These are phyloP conservation scores for Argya squamiceps DNA, from an alignment of 2,797 vertebrate species.

Conservation along the genomic window DNA sequence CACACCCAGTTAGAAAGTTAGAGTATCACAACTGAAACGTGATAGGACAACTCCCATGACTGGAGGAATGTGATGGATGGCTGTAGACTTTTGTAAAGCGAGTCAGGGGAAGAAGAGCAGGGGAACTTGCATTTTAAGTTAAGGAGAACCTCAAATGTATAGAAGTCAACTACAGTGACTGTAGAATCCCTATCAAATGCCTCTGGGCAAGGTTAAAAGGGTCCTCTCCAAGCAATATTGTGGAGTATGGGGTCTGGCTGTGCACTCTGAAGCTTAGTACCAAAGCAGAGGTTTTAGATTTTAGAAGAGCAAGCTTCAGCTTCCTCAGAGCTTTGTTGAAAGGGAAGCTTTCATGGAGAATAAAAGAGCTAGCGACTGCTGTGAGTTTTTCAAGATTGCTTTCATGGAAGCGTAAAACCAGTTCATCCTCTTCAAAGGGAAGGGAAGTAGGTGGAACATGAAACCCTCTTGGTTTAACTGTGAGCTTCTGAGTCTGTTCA, in stretches of 20 bases:
- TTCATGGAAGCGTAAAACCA: neutral
- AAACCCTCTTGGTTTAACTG: neutral
- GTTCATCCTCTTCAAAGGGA: neutral
- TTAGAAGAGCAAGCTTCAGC: neutral
- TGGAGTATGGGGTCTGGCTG: neutral
- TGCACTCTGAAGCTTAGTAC: neutral
- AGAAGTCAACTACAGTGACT: neutral
- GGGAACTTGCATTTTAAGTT: neutral
- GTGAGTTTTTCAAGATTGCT: neutral
- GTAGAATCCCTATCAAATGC: neutral
- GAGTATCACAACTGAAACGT: neutral
- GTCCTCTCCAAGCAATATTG: neutral
- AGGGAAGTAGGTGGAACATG: neutral
- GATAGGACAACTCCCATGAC: neutral
- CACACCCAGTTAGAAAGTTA: neutral
- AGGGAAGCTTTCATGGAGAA: neutral
- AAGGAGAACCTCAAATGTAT: neutral
- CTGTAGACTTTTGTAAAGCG: neutral
- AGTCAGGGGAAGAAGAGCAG: neutral
- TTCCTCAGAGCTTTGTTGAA: neutral
- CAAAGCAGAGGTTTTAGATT: neutral
- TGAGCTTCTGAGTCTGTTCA: neutral
- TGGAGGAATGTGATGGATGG: neutral
- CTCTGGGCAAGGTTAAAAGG: neutral
- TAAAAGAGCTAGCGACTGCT: accelerated